Evolutionary conservation across 2,888 invertebrate species (phyloP).

Genomic region (Synanthedon vespiformis): DNA sequence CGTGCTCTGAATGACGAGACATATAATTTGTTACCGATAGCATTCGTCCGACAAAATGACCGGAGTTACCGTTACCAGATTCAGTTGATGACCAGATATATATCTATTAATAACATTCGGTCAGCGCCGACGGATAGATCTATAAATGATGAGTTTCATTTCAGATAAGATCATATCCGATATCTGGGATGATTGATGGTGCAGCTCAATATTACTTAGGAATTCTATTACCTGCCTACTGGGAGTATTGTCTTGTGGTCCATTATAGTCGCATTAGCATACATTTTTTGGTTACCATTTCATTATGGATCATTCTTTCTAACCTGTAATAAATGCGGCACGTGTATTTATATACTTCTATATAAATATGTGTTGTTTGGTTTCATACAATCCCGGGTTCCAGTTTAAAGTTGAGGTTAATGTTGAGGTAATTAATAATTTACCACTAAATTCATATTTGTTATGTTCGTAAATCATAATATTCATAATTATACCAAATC

Average conservation of each 20-base stretch:
- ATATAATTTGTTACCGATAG: constrained; percentile 62
- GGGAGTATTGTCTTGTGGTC: constrained; percentile 51
- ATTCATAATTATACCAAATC: too few species aligned
- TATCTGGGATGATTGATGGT: constrained; percentile 61
- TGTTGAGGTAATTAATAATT: too few species aligned
- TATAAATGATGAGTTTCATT: constrained; percentile 70
- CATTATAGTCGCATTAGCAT: constrained; percentile 62
- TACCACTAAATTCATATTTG: too few species aligned
- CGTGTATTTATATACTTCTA: background rate
- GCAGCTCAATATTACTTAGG: constrained; percentile 47
- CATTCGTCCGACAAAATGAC: constrained; percentile 46
- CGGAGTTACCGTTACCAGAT: constrained; percentile 57
- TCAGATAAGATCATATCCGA: constrained; percentile 65
- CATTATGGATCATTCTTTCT: background rate
- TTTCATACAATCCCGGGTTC: too few species aligned
- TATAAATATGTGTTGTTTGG: too few species aligned
- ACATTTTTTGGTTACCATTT: constrained; percentile 20
- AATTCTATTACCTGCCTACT: constrained; percentile 55
- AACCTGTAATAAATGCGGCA: background rate
- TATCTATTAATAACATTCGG: constrained; percentile 69
- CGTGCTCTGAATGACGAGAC: constrained; percentile 22
- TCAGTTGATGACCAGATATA: constrained; percentile 64
- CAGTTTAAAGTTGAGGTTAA: too few species aligned
- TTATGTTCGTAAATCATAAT: too few species aligned
- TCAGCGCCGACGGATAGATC: constrained; percentile 60